Percentiles rank a stretch among this genome's conserved stretches.
These are phyloP conservation scores for Limnothrissa miodon DNA, from an alignment of 2,113 vertebrate species.

Conservation along the genomic window DNA sequence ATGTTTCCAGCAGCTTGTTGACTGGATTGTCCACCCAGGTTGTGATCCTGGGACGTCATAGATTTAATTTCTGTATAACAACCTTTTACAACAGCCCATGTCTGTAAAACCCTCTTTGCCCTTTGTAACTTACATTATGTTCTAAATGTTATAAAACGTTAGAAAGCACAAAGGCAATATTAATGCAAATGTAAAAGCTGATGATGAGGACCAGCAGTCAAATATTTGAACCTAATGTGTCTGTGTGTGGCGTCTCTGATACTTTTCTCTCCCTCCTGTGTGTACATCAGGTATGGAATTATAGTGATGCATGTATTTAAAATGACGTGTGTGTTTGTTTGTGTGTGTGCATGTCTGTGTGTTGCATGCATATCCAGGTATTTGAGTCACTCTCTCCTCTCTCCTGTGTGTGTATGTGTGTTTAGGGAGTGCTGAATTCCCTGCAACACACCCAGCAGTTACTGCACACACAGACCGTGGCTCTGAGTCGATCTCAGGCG, in stretches of 20 bases:
- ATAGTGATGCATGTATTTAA: not conserved
- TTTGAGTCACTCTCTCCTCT: not conserved
- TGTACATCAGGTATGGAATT: no score
- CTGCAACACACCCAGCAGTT: conserved; percentile 79
- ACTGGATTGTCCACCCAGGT: no score
- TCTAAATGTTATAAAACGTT: not conserved
- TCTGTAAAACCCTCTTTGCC: no score
- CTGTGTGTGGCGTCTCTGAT: conserved; percentile 6
- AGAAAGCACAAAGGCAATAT: not conserved
- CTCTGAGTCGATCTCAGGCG: conserved; percentile 68
- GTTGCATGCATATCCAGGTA: not conserved
- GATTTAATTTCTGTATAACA: no score
- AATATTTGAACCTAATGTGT: conserved; percentile 1
- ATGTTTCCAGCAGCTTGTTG: no score
- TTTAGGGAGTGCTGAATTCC: conserved; percentile 79
- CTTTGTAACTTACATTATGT: not conserved
- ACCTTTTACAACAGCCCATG: no score
- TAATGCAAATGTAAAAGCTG: not conserved
- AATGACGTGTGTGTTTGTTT: not conserved
- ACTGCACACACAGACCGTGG: conserved; percentile 77
- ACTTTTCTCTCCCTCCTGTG: no score
- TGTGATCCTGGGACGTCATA: no score
- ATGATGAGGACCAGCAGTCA: not conserved
- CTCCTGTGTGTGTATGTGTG: conserved; percentile 26
- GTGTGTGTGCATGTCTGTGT: not conserved